Conservation (phyloP, 2,888 invertebrate genomes). For the Uropetala carovei region DNA sequence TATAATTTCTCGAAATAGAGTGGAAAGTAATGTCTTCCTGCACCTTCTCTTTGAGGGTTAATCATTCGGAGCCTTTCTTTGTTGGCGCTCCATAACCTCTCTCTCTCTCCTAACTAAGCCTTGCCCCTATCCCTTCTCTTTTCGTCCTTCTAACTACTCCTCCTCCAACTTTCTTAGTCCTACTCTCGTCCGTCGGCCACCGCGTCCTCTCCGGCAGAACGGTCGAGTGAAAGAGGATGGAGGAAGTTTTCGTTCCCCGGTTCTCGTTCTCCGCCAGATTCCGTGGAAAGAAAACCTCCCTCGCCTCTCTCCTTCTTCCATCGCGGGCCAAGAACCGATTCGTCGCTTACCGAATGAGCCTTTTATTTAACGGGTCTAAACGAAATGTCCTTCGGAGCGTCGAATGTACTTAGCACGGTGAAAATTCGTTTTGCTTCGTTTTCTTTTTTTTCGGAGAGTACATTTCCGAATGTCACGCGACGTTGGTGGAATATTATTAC, state of each 20-base stretch:
- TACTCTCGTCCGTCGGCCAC: not conserved
- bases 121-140: not conserved
- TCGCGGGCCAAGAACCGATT: not conserved
- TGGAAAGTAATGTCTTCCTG: conserved; percentile 33
- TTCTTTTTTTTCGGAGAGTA: too few species aligned
- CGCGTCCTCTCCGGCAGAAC: not conserved
- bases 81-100: not conserved
- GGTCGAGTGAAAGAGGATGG: conserved; percentile 17
- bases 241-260: conserved; percentile 16
- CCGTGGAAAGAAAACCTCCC: conserved; percentile 33
- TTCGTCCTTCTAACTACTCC: not conserved
- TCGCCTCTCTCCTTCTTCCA: not conserved
- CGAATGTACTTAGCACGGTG: too few species aligned
- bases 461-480: too few species aligned
- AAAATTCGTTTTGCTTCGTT: too few species aligned
- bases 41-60: conserved; percentile 24
- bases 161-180: not conserved
- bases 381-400: too few species aligned
- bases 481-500: too few species aligned
- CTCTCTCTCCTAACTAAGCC: not conserved
- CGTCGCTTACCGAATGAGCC: too few species aligned
- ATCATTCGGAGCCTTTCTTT: not conserved
- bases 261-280: conserved; percentile 19
- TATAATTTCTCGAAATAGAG: not conserved
- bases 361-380: too few species aligned